Evolutionary conservation across 2,888 invertebrate species (phyloP).

Genomic region (Hyppa rectilinea): DNA sequence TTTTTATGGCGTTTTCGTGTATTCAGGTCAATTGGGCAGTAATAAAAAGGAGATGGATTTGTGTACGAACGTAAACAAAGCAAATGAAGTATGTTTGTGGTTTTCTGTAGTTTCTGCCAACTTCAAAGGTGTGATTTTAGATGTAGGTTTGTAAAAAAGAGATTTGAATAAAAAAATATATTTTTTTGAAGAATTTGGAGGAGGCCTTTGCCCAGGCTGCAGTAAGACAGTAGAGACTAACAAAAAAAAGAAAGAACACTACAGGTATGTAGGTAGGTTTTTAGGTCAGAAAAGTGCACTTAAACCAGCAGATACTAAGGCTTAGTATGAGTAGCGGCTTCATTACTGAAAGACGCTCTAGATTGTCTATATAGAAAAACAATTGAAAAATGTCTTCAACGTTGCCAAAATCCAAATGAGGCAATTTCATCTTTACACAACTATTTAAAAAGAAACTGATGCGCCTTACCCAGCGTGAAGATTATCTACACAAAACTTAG

Average conservation of each 20-base stretch:
- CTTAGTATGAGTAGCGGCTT: background rate
- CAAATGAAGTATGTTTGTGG: background rate
- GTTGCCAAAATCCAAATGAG: too few relatives aligned
- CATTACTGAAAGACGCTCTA: background rate
- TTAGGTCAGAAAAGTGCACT: background rate
- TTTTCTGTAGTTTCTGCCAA: background rate
- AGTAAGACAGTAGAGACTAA: too few relatives aligned
- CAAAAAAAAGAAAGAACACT: background rate
- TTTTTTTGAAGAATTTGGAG: too few relatives aligned
- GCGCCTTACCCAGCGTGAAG: background rate
- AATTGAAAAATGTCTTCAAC: background rate
- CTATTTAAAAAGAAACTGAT: background rate
- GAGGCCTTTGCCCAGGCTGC: too few relatives aligned
- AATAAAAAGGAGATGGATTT: too few relatives aligned
- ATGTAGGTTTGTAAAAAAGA: background rate
- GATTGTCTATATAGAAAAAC: background rate
- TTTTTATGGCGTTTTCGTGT: constrained; percentile 10
- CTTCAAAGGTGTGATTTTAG: background rate
- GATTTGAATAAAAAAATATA: too few relatives aligned
- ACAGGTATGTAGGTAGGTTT: background rate
- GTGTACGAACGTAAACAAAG: background rate
- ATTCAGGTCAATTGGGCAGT: constrained; percentile 4
- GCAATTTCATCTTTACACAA: background rate
- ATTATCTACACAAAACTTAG: constrained; percentile 1
- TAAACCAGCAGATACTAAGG: background rate